Conservation (phyloP, 2,797 vertebrate genomes). For the Brachyalestes nurse region DNA sequence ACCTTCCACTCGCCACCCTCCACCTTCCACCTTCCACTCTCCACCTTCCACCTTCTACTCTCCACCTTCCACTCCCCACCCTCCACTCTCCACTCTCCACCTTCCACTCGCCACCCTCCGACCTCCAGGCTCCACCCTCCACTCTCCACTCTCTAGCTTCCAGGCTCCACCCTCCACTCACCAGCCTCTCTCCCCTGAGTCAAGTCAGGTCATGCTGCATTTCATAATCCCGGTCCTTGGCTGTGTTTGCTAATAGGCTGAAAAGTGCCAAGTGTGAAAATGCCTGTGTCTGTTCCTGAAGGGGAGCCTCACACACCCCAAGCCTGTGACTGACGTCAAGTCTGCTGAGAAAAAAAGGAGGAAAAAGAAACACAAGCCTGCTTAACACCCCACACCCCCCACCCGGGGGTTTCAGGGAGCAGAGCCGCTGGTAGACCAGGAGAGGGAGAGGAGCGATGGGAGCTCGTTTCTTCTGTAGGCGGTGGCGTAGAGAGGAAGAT, state of each 20-base stretch:
- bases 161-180: no score
- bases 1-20: no score
- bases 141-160: no score
- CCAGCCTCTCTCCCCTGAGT: conserved; percentile 40
- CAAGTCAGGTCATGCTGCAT: conserved; percentile 59
- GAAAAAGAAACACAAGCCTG: not conserved
- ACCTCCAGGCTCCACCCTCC: conserved; percentile 9
- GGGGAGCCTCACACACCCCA: not conserved
- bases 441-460: not conserved
- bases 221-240: conserved; percentile 62
- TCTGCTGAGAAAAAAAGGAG: conserved; percentile 11
- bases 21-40: no score
- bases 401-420: not conserved
- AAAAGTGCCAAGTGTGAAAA: conserved; percentile 62
- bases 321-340: not conserved
- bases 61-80: no score
- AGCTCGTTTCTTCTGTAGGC: not conserved
- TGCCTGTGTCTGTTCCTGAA: conserved; percentile 57
- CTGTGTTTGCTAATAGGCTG: conserved; percentile 51
- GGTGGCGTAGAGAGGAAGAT: not conserved
- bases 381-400: conserved; percentile 21
- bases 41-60: no score
- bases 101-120: not conserved
- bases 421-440: not conserved
- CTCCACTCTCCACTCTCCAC: no score